Conservation (phyloP, 2,797 vertebrate species). For the Monodelphis domestica region DNA sequence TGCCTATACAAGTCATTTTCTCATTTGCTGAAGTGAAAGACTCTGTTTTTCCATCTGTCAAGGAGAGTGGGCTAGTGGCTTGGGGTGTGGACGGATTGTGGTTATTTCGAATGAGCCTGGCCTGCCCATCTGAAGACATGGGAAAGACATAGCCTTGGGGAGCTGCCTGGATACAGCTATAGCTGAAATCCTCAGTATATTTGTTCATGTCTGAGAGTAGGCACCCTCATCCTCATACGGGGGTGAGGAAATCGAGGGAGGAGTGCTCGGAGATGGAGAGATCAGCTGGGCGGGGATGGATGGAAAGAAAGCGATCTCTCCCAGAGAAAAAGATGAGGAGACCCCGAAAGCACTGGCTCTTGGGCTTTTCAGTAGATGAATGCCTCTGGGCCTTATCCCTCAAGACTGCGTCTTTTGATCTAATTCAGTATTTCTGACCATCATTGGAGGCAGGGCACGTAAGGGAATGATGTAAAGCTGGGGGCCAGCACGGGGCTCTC, state of each 20-base stretch:
- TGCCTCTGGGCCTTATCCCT: not conserved
- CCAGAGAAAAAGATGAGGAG: not conserved
- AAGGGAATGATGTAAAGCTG: not conserved
- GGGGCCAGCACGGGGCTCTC: too few relatives aligned
- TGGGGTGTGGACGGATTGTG: not conserved
- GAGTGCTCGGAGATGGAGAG: not conserved
- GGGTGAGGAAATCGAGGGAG: not conserved
- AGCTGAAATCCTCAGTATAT: not conserved
- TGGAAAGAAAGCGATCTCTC: not conserved
- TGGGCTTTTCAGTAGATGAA: not conserved
- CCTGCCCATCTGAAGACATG: constrained; percentile 1
- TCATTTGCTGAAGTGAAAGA: not conserved
- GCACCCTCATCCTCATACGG: not conserved
- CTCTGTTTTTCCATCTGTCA: not conserved
- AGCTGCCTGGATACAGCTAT: not conserved
- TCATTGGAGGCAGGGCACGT: not conserved
- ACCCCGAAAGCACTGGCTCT: not conserved
- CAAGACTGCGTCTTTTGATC: not conserved
- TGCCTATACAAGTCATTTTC: not conserved
- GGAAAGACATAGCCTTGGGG: not conserved
- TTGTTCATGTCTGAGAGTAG: not conserved
- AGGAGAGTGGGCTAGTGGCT: not conserved
- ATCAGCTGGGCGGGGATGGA: not conserved
- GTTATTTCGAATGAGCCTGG: constrained; percentile 11
- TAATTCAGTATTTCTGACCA: not conserved